These are phyloP conservation scores for Gadus chalcogrammus DNA, from an alignment of 2,113 vertebrate species.

Conservation along the genomic window DNA sequence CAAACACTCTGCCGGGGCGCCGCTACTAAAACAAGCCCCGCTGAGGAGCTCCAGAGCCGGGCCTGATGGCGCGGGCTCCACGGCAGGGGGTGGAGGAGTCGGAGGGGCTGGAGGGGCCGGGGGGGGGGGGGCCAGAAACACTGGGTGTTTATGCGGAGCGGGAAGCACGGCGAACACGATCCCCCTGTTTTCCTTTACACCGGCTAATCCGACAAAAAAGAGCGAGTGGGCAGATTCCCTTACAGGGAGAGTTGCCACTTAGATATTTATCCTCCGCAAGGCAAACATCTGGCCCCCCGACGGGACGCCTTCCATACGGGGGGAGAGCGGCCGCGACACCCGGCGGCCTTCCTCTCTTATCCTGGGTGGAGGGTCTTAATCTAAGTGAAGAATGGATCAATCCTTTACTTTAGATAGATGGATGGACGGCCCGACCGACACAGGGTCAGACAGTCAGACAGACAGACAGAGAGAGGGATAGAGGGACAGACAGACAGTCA, in stretches of 20 bases:
- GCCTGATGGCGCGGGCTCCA: conserved; percentile 19
- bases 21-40: conserved; percentile 69
- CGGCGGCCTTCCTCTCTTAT: conserved; percentile 51
- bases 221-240: conserved; percentile 67
- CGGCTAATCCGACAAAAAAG: conserved; percentile 70
- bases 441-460: background rate
- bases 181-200: conserved; percentile 67
- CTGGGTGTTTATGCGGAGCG: conserved; percentile 67
- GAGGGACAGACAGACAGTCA: background rate
- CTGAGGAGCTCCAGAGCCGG: conserved; percentile 5
- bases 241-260: conserved; percentile 70
- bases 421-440: background rate
- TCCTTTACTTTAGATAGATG: conserved; percentile 29
- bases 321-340: conserved; percentile 52
- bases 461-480: background rate
- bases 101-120: conserved; percentile 26
- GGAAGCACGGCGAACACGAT: conserved; percentile 66
- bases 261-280: conserved; percentile 72
- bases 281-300: conserved; percentile 66
- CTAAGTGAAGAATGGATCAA: conserved; percentile 62
- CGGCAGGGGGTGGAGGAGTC: conserved; percentile 34
- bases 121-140: conserved; percentile 50
- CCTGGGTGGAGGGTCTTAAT: conserved; percentile 72
- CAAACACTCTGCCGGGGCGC: conserved; percentile 62
- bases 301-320: conserved; percentile 41